Evolutionary conservation across 2,113 vertebrate species (phyloP), one percentile per base, ranked within the genome.

Genomic region (Ochotona curzoniae): DNA sequence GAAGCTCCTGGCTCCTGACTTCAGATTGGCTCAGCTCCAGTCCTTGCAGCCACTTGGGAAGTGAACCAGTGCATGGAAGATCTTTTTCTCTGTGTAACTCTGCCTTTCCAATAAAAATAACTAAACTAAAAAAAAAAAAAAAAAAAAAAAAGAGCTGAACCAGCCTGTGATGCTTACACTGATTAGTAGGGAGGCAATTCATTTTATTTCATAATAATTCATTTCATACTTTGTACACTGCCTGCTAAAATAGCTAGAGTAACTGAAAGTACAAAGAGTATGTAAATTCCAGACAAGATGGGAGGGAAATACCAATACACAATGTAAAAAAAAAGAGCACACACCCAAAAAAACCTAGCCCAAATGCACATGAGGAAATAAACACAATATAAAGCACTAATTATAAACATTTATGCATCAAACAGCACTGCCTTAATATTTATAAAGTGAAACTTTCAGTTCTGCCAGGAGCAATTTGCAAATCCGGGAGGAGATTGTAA

Each of bases 141-240:
- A 44, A 44, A 44, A 44, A 70, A 44, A 3, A 6, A 44, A 44
- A 44, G 38, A 44, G 73, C 64, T 61, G 54, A 94, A 76, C 3
- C 61, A 35, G 38, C 51, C 14, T 87, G 44, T 3, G 14, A 44
- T 47, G 70, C 82, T 44, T 78, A 10, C 21, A 64, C 35, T 35
- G 49, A 49, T 13, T 66, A 63, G 73, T 30, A 84, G 63, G 30
- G 71, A 80, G 57, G 32, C 70, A 73, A 92, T 44, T 44, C 38
- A 44, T 44, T 44, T 44, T 6, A 44, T 44, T 44, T 44, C 86
- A 92, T 30, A 30, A 0, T 25, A 47, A 69, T 67, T 89, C 69
- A 66, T 76, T 87, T 83, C 38, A 84, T 82, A 87, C 89, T 87
- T 92, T 66, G 84, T 71, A 54, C 54, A n/a, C 18, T 28, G 32